Percentiles rank a stretch among this genome's conserved stretches.
These are phyloP conservation scores for Ephestia elutella DNA, from an alignment of 1,140 invertebrate genomes.

Conservation along the genomic window DNA sequence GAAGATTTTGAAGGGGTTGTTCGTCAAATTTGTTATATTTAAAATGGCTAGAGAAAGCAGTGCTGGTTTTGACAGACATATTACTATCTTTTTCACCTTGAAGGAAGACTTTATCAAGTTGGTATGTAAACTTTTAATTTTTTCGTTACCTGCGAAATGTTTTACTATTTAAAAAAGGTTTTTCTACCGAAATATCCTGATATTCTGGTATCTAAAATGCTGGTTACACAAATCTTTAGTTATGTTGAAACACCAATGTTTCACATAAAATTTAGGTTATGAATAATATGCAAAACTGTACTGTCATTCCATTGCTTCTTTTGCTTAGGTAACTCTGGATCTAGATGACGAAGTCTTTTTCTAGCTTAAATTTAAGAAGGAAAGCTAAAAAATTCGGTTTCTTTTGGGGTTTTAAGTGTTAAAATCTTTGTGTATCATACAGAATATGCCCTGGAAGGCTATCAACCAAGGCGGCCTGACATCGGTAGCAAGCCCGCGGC, in stretches of 20 bases:
- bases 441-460: slow-evolving; percentile 99
- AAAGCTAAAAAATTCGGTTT: too few species aligned
- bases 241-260: neutral
- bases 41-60: slow-evolving; percentile 97
- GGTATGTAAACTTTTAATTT: slow-evolving; percentile 79
- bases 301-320: slow-evolving; percentile 8
- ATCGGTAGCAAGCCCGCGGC: slow-evolving; percentile 96
- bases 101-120: slow-evolving; percentile 99
- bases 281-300: neutral
- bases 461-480: slow-evolving; percentile 98
- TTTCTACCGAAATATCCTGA: too few species aligned
- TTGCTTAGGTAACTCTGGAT: too few species aligned
- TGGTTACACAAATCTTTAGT: too few species aligned
- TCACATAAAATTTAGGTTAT: neutral
- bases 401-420: neutral
- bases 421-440: slow-evolving; percentile 25
- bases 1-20: neutral
- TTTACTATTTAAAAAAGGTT: too few species aligned
- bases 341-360: too few species aligned
- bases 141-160: neutral
- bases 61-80: slow-evolving; percentile 99
- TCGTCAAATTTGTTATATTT: neutral
- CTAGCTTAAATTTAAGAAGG: too few species aligned
- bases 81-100: slow-evolving; percentile 99
- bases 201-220: too few species aligned